phyloP scores from a whole-genome alignment of 2,797 vertebrate genomes.

The Enteromius argenteus region DNA sequence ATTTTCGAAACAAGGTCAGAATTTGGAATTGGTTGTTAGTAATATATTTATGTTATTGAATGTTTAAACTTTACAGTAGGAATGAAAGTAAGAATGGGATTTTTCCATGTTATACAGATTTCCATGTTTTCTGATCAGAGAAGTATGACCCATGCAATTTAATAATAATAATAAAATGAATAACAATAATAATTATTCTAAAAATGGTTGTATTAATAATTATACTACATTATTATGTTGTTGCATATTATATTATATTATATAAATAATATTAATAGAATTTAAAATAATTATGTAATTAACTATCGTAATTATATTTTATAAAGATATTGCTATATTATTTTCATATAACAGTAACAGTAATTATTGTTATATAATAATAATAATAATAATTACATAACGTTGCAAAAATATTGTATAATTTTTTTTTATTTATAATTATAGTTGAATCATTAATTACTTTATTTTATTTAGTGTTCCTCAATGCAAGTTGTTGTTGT shows the following conservation, averaged over 20 bases:
- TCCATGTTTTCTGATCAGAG: background rate
- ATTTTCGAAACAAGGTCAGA: background rate
- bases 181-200: background rate
- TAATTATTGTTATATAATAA: background rate
- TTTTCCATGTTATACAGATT: background rate
- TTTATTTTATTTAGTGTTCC: background rate
- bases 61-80: background rate
- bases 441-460: too few relatives aligned
- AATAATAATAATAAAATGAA: background rate
- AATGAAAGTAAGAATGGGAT: background rate
- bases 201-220: background rate
- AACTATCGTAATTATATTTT: background rate
- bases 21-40: background rate
- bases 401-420: background rate
- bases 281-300: background rate
- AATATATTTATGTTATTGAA: background rate
- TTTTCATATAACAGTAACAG: background rate
- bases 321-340: background rate
- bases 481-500: background rate
- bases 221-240: background rate
- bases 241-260: background rate
- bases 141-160: background rate
- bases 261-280: background rate
- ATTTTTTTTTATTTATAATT: background rate
- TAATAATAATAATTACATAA: background rate